These are phyloP conservation scores for Hippopotamus amphibius DNA, from an alignment of 2,113 vertebrate genomes.

Conservation along the genomic window DNA sequence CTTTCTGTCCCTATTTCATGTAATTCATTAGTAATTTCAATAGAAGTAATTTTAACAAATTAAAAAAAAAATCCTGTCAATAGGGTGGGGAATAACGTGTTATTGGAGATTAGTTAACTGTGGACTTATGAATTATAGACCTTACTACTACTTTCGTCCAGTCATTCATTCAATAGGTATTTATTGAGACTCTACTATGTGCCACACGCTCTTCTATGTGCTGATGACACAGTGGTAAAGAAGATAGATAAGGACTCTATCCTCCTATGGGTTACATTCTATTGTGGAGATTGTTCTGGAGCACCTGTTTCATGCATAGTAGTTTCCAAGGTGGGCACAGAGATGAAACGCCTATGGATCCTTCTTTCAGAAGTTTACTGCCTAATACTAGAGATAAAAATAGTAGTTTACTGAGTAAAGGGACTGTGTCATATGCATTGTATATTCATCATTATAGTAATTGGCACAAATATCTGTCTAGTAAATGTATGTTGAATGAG, in stretches of 20 bases:
- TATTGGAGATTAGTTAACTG: not conserved
- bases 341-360: not conserved
- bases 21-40: slow-evolving; percentile 42
- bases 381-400: not conserved
- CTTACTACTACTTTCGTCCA: not conserved
- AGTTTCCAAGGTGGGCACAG: not conserved
- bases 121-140: not conserved
- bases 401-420: not conserved
- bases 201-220: not conserved
- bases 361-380: not conserved
- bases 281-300: not conserved
- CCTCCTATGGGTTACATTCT: not conserved
- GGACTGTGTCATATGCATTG: not conserved
- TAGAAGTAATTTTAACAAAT: slow-evolving; percentile 2
- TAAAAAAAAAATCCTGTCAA: not conserved
- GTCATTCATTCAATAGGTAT: not conserved
- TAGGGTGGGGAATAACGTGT: not conserved
- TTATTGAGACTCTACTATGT: not conserved
- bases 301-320: not conserved
- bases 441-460: not conserved
- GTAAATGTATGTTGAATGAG: not conserved
- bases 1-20: not conserved
- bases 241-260: not conserved
- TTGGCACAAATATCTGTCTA: not conserved
- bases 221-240: not conserved